Evolutionary conservation across 1,140 invertebrate genomes (phyloP).

Genomic region (Ostrea denselamellosa): DNA sequence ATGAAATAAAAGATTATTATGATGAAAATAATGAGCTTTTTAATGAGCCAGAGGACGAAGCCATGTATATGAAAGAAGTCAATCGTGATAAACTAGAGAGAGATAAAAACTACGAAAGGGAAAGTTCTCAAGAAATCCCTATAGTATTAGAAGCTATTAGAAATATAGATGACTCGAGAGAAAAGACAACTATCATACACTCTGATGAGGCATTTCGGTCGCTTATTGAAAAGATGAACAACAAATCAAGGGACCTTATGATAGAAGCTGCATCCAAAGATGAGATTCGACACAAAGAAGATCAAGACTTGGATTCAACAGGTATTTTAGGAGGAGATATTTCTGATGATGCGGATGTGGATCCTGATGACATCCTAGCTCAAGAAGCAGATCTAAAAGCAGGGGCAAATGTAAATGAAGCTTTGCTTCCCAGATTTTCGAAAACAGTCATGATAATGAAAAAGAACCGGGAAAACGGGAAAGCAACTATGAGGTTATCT

Average conservation of each 20-base stretch:
- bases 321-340: neutral
- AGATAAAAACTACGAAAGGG: neutral
- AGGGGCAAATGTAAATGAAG: neutral
- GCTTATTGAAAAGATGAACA: neutral
- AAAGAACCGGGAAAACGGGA: neutral
- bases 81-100: constrained; percentile 27
- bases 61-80: neutral
- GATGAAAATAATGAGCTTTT: neutral
- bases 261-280: constrained; percentile 42
- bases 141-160: neutral
- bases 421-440: neutral
- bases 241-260: neutral
- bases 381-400: constrained; percentile 1
- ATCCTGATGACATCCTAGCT: constrained; percentile 20
- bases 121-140: neutral
- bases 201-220: neutral
- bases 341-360: constrained; percentile 39
- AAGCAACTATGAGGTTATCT: constrained; percentile 44
- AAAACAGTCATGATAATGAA: neutral
- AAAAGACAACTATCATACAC: neutral
- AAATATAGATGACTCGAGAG: constrained; percentile 17
- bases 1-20: constrained; percentile 9
- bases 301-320: constrained; percentile 37
- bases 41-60: neutral
- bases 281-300: constrained; percentile 27